Evolutionary conservation across 1,140 invertebrate species (phyloP).

Genomic region (Bombyx mori): DNA sequence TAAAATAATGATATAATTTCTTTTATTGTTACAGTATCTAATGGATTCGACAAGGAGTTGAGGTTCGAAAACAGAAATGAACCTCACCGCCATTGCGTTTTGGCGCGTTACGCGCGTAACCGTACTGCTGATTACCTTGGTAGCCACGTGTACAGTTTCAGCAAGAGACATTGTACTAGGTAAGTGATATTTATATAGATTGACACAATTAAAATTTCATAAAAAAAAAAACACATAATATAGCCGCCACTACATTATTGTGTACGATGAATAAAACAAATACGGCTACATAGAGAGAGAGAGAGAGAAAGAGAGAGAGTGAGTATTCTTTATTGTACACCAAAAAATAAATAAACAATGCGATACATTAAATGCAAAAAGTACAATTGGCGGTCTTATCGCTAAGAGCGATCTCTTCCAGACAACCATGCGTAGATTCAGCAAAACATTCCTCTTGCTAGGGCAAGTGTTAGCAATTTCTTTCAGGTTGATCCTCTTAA

Average conservation of each 20-base stretch:
- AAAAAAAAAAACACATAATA: neutral
- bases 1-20: constrained; percentile 8
- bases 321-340: no score
- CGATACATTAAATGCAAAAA: no score
- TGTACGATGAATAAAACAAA: neutral
- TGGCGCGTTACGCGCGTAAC: constrained; percentile 57
- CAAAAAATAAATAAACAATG: no score
- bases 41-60: constrained; percentile 62
- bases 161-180: constrained; percentile 53
- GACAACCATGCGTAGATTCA: neutral
- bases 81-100: constrained; percentile 48
- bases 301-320: no score
- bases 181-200: constrained; percentile 22
- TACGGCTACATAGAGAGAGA: neutral
- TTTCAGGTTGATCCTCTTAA: no score
- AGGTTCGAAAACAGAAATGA: constrained; percentile 47
- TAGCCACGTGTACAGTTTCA: constrained; percentile 34
- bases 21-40: constrained; percentile 59
- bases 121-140: constrained; percentile 36
- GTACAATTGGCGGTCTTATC: no score
- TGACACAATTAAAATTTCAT: no score
- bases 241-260: neutral
- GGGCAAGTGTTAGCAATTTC: no score
- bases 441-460: no score
- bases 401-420: no score